A percentile compares a stretch with the other conserved stretches of the same genome.
Conservation (phyloP, 2,888 invertebrate species). For the Torymus aiolomorphi region DNA sequence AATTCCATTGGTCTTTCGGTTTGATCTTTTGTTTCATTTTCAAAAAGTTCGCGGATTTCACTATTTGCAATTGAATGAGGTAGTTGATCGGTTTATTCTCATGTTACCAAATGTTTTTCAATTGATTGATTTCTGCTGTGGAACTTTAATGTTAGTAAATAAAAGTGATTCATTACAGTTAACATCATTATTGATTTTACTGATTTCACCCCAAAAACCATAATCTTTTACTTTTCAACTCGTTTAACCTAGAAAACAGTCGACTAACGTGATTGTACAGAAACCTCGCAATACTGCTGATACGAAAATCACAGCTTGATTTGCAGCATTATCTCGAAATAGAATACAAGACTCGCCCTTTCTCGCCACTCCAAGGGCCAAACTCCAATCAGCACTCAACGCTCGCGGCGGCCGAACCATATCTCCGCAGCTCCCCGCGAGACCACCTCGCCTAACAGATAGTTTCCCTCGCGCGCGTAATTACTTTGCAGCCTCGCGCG, state of each 20-base stretch:
- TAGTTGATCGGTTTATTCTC: no score
- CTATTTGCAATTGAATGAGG: no score
- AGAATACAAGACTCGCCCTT: no score
- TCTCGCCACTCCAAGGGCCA: no score
- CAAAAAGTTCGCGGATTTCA: background rate
- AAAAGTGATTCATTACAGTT: no score
- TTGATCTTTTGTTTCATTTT: background rate
- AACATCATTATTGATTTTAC: no score
- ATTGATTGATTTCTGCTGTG: no score
- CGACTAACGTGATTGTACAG: background rate
- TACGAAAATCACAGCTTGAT: background rate
- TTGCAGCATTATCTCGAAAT: background rate
- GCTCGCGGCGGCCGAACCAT: background rate
- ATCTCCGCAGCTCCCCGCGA: constrained; percentile 43
- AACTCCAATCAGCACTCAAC: constrained; percentile 37
- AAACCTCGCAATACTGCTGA: no score
- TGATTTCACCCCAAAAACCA: no score
- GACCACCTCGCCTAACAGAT: constrained; percentile 58
- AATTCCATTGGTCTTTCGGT: background rate
- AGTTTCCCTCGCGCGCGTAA: constrained; percentile 60
- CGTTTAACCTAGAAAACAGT: background rate
- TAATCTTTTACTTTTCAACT: no score
- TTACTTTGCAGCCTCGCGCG: constrained; percentile 57
- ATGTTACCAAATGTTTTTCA: no score
- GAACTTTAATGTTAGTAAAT: no score